Percentiles rank a stretch among this genome's conserved stretches.
Evolutionary conservation across 2,797 vertebrate genomes (phyloP).

Genomic region (Ibycter americanus): DNA sequence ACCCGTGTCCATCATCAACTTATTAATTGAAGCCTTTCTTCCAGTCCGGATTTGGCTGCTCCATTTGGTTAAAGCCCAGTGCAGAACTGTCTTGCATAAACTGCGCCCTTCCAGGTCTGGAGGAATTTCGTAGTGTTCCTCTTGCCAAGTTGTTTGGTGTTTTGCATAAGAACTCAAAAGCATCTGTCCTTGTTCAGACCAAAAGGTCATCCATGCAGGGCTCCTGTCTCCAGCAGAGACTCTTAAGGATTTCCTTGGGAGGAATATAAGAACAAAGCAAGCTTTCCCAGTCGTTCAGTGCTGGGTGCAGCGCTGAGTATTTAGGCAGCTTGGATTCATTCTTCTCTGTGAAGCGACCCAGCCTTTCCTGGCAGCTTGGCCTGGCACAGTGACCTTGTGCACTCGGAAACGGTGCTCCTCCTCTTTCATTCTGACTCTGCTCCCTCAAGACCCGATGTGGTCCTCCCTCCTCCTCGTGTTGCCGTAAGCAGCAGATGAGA

Average conservation of each 20-base stretch:
- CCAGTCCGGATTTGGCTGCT: background rate
- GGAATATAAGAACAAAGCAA: background rate
- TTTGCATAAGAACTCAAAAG: background rate
- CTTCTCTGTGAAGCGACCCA: background rate
- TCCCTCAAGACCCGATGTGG: accelerated
- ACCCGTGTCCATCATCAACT: background rate
- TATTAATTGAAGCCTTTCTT: background rate
- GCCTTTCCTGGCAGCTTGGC: background rate
- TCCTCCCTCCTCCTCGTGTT: background rate
- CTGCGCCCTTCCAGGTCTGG: background rate
- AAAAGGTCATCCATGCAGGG: background rate
- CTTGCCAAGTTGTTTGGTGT: background rate
- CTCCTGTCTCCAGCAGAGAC: background rate
- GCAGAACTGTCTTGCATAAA: background rate
- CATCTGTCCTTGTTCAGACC: background rate
- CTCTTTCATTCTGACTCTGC: background rate
- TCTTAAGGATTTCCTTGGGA: background rate
- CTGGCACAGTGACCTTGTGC: background rate
- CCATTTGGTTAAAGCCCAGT: background rate
- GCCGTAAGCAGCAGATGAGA: accelerated
- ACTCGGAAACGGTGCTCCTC: background rate
- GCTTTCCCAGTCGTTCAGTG: background rate
- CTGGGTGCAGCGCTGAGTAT: background rate
- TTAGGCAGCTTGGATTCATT: background rate
- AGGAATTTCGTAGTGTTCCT: background rate